phyloP scores from a whole-genome alignment of 2,888 invertebrate genomes.

The Drosophila buzzatii region DNA sequence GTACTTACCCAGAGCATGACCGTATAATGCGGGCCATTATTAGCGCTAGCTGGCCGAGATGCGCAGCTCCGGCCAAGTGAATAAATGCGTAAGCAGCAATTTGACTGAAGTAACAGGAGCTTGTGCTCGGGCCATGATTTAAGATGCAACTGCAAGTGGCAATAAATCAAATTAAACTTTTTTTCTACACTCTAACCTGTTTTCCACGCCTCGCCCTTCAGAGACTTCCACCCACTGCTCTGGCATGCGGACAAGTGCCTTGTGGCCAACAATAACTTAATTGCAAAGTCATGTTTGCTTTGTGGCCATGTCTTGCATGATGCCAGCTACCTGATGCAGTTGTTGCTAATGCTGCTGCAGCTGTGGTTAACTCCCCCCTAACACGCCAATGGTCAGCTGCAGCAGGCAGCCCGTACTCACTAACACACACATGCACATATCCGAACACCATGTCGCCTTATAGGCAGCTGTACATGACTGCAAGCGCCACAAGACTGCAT shows the following conservation, averaged over 20 bases:
- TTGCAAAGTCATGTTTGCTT: conserved; percentile 82
- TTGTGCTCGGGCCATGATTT: conserved; percentile 55
- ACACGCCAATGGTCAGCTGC: conserved; percentile 27
- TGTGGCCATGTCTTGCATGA: conserved; percentile 57
- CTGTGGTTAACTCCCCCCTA: conserved; percentile 41
- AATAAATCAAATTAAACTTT: conserved; percentile 71
- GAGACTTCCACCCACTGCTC: not conserved
- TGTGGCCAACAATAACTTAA: conserved; percentile 77
- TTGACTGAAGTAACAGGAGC: conserved; percentile 57
- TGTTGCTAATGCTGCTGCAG: conserved; percentile 39
- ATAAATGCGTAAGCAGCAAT: conserved; percentile 61
- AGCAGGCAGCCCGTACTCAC: conserved; percentile 12
- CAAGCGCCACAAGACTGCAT: conserved; percentile 32
- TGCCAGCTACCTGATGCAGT: conserved; percentile 59
- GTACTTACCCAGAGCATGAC: conserved; percentile 41
- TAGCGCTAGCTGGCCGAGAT: conserved; percentile 16
- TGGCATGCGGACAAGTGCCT: conserved; percentile 41
- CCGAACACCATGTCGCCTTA: not conserved
- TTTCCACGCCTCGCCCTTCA: not conserved
- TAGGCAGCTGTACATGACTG: conserved; percentile 39
- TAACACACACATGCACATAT: conserved; percentile 17
- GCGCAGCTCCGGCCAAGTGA: conserved; percentile 25
- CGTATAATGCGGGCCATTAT: conserved; percentile 51
- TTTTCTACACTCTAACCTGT: conserved; percentile 39
- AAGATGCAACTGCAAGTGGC: conserved; percentile 61